Base-by-base conservation (phyloP, 2,888 invertebrate genomes). In the Masnerella sp. region DNA sequence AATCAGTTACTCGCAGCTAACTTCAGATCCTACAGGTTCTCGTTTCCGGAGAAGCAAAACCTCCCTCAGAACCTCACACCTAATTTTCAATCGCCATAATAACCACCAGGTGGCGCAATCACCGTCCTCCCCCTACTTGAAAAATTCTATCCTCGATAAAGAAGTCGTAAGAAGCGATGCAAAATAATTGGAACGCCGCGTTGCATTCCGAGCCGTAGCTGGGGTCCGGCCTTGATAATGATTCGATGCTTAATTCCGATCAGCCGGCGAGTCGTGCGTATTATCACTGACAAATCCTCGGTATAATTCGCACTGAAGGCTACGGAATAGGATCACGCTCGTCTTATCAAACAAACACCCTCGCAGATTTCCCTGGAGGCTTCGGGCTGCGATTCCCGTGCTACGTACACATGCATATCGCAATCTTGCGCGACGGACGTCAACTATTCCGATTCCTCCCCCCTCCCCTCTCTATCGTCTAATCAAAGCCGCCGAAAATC, bases 301-400 rank as follows among this genome's bases (percentile, higher is more conserved):
- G 43, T 54, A 68, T 73, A 68, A 73, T 73, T 73, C 67, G 73
- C 51, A 74, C 70, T 64, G 72, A 71, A 74, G 70, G 45, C 67
- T 68, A 36, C 54, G 51, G 71, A 76, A 77, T 79, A 75, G 75
- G 76, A 79, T 78, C 78, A 75, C 76, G 77, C 74, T 75, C 77
- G 68, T 77, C 77, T 78, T 79, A 79, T 78, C 78, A 77, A 79
- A 78, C 76, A 76, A 78, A 76, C 76, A 76, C 75, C 79, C 76
- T 75, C 68, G 58, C 68, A 76, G 75, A 79, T 79, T 79, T 78
- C 78, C 79, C 79, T 61, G 5, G 79, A 69, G 77, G 30, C 42
- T 68, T 61, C 62, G 61, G 52, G 45, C 49, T 70, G 65, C 74
- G 75, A 67, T 69, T 77, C 65, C 59, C 18, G 45, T 42, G 38